These are phyloP conservation scores for Polylopha cassiicola DNA, from an alignment of 2,888 invertebrate genomes.

Conservation along the genomic window DNA sequence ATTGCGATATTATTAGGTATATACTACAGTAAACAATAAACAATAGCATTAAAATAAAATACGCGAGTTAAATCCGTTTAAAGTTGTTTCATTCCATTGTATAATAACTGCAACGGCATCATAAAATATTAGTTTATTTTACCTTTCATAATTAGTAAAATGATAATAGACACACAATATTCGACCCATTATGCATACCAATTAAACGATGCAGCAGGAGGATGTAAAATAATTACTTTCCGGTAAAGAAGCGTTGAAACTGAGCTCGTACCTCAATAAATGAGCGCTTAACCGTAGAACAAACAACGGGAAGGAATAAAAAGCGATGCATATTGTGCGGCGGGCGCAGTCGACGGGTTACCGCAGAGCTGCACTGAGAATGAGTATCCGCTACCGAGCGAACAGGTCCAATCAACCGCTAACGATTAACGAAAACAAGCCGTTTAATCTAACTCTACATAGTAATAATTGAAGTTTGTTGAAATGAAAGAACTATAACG, in stretches of 20 bases:
- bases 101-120: too few species aligned
- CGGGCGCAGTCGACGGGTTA: conserved; percentile 46
- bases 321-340: conserved; percentile 48
- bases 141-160: too few species aligned
- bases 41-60: too few species aligned
- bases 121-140: too few species aligned
- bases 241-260: conserved; percentile 33
- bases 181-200: conserved; percentile 19
- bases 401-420: conserved; percentile 50
- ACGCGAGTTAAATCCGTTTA: too few species aligned
- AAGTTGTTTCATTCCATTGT: too few species aligned
- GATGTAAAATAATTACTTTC: conserved; percentile 41
- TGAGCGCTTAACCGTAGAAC: conserved; percentile 45
- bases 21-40: too few species aligned
- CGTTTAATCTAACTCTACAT: conserved; percentile 14
- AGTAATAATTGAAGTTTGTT: neutral
- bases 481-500: too few species aligned
- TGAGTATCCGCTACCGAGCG: conserved; percentile 39
- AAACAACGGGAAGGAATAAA: conserved; percentile 50
- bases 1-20: too few species aligned
- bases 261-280: conserved; percentile 40
- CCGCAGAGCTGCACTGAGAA: conserved; percentile 46
- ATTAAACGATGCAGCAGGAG: conserved; percentile 23
- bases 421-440: conserved; percentile 39
- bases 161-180: conserved; percentile 8